Evolutionary conservation across 2,797 vertebrate genomes (phyloP).

Genomic region (Acanthornis magna): DNA sequence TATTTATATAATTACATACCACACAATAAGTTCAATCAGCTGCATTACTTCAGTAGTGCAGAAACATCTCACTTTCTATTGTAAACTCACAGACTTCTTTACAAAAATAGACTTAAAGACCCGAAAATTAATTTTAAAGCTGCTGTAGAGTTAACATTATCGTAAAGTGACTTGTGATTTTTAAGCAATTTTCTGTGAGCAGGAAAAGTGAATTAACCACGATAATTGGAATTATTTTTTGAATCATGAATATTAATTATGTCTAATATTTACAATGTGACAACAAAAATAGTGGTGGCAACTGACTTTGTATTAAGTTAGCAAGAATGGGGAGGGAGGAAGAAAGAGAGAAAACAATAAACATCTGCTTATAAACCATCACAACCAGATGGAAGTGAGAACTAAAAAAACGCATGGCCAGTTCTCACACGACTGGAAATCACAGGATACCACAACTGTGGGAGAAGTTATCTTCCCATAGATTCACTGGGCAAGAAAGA

Average conservation of each 20-base stretch:
- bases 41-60: not conserved
- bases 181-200: not conserved
- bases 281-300: not conserved
- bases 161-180: not conserved
- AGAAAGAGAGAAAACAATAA: slow-evolving; percentile 19
- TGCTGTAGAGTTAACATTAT: not conserved
- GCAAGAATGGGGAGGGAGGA: not conserved
- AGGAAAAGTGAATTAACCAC: not conserved
- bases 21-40: slow-evolving; percentile 14
- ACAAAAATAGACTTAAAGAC: not conserved
- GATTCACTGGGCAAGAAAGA: not conserved
- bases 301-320: not conserved
- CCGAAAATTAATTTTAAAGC: not conserved
- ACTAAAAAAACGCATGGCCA: slow-evolving; percentile 16
- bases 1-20: not conserved
- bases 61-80: not conserved
- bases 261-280: not conserved
- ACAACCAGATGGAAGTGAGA: slow-evolving; percentile 30
- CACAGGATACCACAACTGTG: not conserved
- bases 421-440: slow-evolving; percentile 31
- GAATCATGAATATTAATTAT: not conserved
- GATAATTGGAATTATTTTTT: not conserved
- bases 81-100: not conserved
- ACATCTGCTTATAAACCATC: slow-evolving; percentile 4
- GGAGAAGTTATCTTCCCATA: slow-evolving; percentile 38